These are phyloP conservation scores for Herminia tarsipennalis DNA, from an alignment of 2,888 invertebrate species.

Conservation along the genomic window DNA sequence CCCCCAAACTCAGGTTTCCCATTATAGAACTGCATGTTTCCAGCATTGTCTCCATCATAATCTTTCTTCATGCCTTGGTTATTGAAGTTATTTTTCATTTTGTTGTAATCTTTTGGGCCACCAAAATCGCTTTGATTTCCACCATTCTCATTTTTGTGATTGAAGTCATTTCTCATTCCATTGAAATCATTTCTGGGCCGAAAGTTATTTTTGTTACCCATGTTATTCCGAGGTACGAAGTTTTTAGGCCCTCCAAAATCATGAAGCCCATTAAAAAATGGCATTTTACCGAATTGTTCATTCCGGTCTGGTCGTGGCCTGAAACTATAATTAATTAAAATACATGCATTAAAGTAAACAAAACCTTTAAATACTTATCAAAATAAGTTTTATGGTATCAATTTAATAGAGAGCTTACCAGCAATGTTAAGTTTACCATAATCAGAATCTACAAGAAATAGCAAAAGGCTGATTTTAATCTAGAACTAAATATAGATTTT, in stretches of 20 bases:
- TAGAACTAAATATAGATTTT: no score
- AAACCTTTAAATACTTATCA: not conserved
- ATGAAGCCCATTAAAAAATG: conserved; percentile 72
- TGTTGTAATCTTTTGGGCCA: conserved; percentile 76
- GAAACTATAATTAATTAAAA: conserved; percentile 68
- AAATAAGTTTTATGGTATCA: not conserved
- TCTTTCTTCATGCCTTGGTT: conserved; percentile 69
- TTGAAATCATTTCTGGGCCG: conserved; percentile 81
- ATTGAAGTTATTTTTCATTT: conserved; percentile 75
- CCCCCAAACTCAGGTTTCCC: conserved; percentile 80
- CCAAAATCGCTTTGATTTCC: conserved; percentile 75
- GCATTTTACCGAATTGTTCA: conserved; percentile 87
- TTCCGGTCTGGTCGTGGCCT: conserved; percentile 87
- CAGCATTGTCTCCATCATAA: conserved; percentile 70
- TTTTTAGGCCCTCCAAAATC: conserved; percentile 83
- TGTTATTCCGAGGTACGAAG: conserved; percentile 75
- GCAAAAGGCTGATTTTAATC: no score
- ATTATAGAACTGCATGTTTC: conserved; percentile 79
- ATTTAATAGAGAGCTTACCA: no score
- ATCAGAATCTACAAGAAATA: no score
- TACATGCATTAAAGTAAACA: conserved; percentile 10
- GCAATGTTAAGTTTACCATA: no score
- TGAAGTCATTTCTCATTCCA: conserved; percentile 77
- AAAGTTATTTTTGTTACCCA: conserved; percentile 76
- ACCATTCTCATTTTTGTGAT: conserved; percentile 70